Conservation (phyloP, 2,113 vertebrate species). For the Ovis canadensis region DNA sequence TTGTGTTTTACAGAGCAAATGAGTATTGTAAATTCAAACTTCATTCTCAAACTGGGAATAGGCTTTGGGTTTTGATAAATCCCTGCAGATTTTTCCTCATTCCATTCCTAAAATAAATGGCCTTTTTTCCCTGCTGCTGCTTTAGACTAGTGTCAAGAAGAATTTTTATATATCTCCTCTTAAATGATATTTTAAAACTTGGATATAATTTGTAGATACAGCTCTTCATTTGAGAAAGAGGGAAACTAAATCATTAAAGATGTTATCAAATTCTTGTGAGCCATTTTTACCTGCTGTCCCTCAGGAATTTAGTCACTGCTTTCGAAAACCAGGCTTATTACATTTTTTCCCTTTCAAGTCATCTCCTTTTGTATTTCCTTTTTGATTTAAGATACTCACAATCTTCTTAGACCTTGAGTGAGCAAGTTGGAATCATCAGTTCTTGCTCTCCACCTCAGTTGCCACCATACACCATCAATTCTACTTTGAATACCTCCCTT, state of each 20-base stretch:
- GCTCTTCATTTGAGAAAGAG: neutral
- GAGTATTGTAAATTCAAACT: neutral
- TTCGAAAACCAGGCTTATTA: neutral
- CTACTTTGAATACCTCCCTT: neutral
- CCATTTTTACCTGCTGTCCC: neutral
- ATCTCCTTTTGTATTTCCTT: neutral
- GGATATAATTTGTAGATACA: neutral
- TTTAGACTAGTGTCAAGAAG: neutral
- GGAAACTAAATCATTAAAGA: neutral
- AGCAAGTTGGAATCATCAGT: neutral
- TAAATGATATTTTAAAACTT: neutral
- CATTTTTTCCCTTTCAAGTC: neutral
- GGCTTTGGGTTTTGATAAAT: conserved; percentile 16
- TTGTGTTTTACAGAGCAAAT: conserved; percentile 19
- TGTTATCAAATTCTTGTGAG: neutral
- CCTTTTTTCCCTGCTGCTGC: neutral
- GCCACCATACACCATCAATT: neutral
- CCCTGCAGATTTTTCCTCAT: neutral
- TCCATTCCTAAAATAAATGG: neutral
- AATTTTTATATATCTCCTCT: neutral
- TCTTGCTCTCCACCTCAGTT: neutral
- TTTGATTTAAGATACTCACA: neutral
- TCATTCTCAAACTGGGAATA: neutral
- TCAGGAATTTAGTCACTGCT: neutral
- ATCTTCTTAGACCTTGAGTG: neutral